A percentile compares a stretch with the other conserved stretches of the same genome.
phyloP scores from a whole-genome alignment of 2,113 vertebrate species.

The Mystacornis crossleyi region DNA sequence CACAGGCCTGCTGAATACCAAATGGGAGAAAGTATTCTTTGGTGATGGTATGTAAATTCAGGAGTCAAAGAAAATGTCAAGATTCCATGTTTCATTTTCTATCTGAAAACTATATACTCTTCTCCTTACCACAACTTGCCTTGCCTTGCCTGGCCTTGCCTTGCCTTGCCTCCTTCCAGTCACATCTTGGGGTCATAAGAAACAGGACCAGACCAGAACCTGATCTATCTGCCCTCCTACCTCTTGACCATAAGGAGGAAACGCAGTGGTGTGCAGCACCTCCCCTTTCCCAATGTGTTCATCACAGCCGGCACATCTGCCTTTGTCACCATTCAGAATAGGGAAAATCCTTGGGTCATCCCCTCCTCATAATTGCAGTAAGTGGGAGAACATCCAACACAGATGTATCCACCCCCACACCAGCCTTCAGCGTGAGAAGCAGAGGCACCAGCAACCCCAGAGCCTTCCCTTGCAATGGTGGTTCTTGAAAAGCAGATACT shows the following conservation, averaged over 20 bases:
- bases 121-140: neutral
- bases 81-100: neutral
- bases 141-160: neutral
- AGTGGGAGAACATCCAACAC: neutral
- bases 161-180: neutral
- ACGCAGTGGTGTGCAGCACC: neutral
- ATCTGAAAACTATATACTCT: neutral
- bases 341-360: slow-evolving; percentile 11
- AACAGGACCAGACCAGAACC: neutral
- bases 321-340: neutral
- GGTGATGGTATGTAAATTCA: neutral
- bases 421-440: neutral
- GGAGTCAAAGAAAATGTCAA: neutral
- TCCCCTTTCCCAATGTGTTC: neutral
- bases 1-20: neutral
- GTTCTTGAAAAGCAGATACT: neutral
- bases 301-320: neutral
- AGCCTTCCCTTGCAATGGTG: neutral
- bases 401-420: neutral
- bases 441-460: neutral
- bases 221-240: neutral
- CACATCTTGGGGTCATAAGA: neutral
- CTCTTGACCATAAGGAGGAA: neutral
- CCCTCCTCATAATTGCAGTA: neutral
- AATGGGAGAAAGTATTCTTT: neutral